These are phyloP conservation scores for Cyprinodon tularosa DNA, from an alignment of 2,113 vertebrate genomes.

Conservation along the genomic window DNA sequence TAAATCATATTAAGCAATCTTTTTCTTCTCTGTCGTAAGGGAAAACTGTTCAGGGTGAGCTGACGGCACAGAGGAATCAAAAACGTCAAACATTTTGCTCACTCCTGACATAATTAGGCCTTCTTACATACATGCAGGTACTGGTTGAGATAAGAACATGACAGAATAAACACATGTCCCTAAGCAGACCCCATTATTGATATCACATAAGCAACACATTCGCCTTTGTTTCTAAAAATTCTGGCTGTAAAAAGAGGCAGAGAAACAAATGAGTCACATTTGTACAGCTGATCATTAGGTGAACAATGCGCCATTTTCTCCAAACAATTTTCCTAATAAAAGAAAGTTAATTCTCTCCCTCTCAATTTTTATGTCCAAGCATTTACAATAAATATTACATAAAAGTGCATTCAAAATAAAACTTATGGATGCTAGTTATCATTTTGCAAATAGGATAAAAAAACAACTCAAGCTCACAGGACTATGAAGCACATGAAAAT, in stretches of 20 bases:
- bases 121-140: not conserved
- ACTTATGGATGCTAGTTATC: conserved; percentile 6
- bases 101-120: not conserved
- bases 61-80: not conserved
- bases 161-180: not conserved
- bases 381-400: conserved; percentile 27
- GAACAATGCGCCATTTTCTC: conserved; percentile 18
- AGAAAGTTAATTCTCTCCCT: conserved; percentile 48
- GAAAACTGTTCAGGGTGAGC: not conserved
- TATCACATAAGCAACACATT: not conserved
- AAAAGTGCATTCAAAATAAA: conserved; percentile 40
- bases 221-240: not conserved
- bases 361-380: conserved; percentile 35
- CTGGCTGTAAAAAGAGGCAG: conserved; percentile 13
- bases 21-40: not conserved
- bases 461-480: conserved; percentile 5
- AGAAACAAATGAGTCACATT: conserved; percentile 29
- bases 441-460: not conserved
- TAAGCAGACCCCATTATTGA: not conserved
- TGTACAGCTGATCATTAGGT: conserved; percentile 27
- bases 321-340: conserved; percentile 16
- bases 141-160: not conserved
- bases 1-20: not conserved
- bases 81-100: not conserved
- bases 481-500: conserved; percentile 10